phyloP scores from a whole-genome alignment of 2,113 vertebrate species.

The Oreotrochilus melanogaster region DNA sequence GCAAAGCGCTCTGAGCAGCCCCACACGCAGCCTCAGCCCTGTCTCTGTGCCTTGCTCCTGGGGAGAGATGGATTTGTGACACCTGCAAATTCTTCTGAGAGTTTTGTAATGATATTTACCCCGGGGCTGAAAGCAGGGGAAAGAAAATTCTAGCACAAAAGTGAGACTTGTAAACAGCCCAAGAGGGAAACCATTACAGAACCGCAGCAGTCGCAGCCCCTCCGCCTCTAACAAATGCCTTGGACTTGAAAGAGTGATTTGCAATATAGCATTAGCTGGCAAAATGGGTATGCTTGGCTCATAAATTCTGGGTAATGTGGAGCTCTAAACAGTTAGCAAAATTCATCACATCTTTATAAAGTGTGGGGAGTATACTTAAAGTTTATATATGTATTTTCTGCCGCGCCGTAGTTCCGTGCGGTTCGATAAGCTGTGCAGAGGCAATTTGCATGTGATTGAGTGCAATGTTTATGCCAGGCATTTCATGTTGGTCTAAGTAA shows the following conservation, averaged over 20 bases:
- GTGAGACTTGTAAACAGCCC: not conserved
- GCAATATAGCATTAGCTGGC: not conserved
- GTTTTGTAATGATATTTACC: not conserved
- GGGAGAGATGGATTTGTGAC: not conserved
- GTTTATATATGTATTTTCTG: not conserved
- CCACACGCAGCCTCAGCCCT: fast-evolving
- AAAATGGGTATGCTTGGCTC: not conserved
- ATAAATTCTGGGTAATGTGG: not conserved
- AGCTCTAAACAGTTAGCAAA: not conserved
- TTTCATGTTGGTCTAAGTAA: not conserved
- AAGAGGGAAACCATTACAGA: not conserved
- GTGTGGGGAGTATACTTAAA: not conserved
- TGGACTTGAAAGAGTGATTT: not conserved
- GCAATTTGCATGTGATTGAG: constrained; percentile 21
- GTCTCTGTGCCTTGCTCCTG: not conserved
- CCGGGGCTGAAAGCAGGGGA: not conserved
- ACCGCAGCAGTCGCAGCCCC: not conserved
- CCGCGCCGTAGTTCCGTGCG: not conserved
- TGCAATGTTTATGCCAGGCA: not conserved
- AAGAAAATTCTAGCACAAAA: not conserved
- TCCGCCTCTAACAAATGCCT: fast-evolving
- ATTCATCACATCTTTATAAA: not conserved
- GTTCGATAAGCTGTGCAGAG: not conserved
- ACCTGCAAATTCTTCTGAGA: not conserved
- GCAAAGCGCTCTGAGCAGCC: fast-evolving